A percentile compares a stretch with the other conserved stretches of the same genome.
These are phyloP conservation scores for Chloropsis cyanopogon DNA, from an alignment of 2,113 vertebrate species.

Conservation along the genomic window DNA sequence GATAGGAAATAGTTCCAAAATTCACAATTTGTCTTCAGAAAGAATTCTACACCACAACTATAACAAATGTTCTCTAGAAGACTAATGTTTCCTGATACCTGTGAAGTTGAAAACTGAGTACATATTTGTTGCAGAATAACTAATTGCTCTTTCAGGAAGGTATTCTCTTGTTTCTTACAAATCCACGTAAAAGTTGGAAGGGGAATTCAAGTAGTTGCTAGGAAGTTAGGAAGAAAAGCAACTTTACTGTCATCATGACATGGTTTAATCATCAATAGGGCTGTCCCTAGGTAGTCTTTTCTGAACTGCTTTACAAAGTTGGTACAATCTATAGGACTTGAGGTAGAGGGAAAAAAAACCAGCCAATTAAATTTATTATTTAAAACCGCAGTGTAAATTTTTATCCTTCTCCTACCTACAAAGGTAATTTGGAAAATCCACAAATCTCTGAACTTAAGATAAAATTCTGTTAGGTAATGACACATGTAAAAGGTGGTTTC, in stretches of 20 bases:
- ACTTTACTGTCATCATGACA: neutral
- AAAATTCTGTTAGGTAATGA: neutral
- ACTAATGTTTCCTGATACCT: neutral
- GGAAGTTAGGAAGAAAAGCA: neutral
- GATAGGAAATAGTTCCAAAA: neutral
- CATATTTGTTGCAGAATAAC: neutral
- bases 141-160: neutral
- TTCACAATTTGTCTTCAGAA: neutral
- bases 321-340: neutral
- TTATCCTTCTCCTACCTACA: neutral
- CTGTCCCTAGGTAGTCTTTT: neutral
- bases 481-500: neutral
- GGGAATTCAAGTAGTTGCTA: neutral
- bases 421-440: neutral
- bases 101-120: neutral
- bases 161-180: neutral
- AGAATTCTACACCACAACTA: neutral
- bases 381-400: neutral
- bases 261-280: neutral
- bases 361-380: neutral
- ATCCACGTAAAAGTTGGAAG: neutral
- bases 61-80: neutral
- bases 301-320: neutral
- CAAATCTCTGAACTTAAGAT: neutral
- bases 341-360: neutral